phyloP scores from a whole-genome alignment of 2,888 invertebrate species.

The Actias luna region DNA sequence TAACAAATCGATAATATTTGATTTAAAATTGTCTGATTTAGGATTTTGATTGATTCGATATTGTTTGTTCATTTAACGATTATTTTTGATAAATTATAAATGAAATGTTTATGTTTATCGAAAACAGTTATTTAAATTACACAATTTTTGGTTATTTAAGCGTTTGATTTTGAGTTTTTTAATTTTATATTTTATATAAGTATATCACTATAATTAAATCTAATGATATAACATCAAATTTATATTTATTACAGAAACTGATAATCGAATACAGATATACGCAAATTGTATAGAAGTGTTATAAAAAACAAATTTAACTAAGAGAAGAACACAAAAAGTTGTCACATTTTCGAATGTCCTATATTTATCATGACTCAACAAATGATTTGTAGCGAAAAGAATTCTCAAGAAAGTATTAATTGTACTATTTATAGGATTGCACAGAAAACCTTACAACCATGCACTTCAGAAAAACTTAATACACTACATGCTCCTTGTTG shows the following conservation, averaged over 20 bases:
- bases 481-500: slow-evolving; percentile 23
- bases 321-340: slow-evolving; percentile 35
- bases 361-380: slow-evolving; percentile 42
- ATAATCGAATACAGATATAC: slow-evolving; percentile 26
- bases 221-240: not conserved
- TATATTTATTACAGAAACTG: slow-evolving; percentile 10
- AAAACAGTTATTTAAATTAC: not conserved
- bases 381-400: slow-evolving; percentile 36
- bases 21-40: slow-evolving; percentile 52
- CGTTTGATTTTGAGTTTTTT: not conserved
- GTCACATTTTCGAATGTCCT: slow-evolving; percentile 45
- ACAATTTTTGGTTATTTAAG: not conserved
- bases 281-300: slow-evolving; percentile 20
- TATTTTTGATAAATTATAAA: slow-evolving; percentile 26
- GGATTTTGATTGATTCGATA: slow-evolving; percentile 47
- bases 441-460: slow-evolving; percentile 31
- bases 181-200: not conserved
- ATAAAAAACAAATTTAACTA: slow-evolving; percentile 28
- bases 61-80: slow-evolving; percentile 17
- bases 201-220: not conserved
- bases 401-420: slow-evolving; percentile 29
- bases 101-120: not conserved
- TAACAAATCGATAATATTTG: slow-evolving; percentile 29
- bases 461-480: slow-evolving; percentile 23
- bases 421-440: slow-evolving; percentile 21